These are phyloP conservation scores for Cottoperca gobio DNA, from an alignment of 2,797 vertebrate genomes.

Conservation along the genomic window DNA sequence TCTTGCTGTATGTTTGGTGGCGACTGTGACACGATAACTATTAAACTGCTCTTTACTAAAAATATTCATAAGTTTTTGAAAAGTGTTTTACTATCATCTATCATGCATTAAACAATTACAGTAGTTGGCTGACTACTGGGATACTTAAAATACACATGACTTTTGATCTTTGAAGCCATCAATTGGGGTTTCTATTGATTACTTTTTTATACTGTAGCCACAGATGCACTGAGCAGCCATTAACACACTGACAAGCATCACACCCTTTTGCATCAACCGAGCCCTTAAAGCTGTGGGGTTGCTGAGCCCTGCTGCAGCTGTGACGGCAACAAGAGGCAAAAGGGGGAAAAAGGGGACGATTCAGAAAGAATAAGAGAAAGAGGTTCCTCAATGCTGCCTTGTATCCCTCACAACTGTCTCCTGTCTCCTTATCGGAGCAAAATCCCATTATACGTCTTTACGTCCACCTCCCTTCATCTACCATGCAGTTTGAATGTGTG, in stretches of 20 bases:
- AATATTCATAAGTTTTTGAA: not conserved
- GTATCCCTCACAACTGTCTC: conserved; percentile 42
- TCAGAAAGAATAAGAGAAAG: conserved; percentile 44
- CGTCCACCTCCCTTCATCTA: conserved; percentile 9
- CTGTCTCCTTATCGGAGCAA: conserved; percentile 16
- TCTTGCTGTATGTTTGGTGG: not conserved
- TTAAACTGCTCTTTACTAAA: not conserved
- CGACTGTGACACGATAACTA: not conserved
- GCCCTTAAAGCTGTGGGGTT: conserved; percentile 16
- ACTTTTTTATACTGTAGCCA: not conserved
- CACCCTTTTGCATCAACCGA: conserved; percentile 7
- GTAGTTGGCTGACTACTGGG: not conserved
- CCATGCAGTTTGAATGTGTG: conserved; percentile 6
- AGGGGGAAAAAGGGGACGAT: conserved; percentile 22
- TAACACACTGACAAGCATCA: conserved; percentile 10
- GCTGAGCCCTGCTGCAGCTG: conserved; percentile 65
- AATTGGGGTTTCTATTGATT: not conserved
- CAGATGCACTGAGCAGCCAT: conserved; percentile 13
- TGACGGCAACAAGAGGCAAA: conserved; percentile 42
- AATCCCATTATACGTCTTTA: conserved; percentile 36
- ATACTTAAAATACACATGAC: not conserved
- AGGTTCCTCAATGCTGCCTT: conserved; percentile 62
- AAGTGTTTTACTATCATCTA: not conserved
- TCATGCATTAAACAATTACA: no score
- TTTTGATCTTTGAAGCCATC: not conserved